Conservation (phyloP, 2,888 invertebrate species). For the Clitarchus hookeri region DNA sequence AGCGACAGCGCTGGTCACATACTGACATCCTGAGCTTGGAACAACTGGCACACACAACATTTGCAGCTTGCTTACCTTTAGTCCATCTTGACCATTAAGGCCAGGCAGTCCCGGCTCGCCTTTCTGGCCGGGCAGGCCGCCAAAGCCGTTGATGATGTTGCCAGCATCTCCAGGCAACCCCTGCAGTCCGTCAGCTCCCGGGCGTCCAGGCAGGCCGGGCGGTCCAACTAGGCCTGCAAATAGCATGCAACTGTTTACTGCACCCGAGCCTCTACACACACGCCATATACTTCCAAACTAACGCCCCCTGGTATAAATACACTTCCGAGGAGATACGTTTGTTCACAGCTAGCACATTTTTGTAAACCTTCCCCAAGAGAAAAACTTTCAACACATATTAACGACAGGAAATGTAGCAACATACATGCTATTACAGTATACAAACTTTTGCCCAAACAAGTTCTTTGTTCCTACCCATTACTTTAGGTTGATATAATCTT, state of each 20-base stretch:
- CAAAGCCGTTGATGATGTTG: slow-evolving; percentile 54
- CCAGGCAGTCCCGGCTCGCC: slow-evolving; percentile 65
- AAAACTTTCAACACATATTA: no score
- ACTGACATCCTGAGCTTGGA: no score
- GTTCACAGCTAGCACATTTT: no score
- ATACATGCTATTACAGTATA: neutral
- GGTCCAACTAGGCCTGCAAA: slow-evolving; percentile 54
- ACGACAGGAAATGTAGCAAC: no score
- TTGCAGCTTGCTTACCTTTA: slow-evolving; percentile 43
- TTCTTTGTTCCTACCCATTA: no score
- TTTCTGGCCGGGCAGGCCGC: slow-evolving; percentile 63
- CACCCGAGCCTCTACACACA: neutral
- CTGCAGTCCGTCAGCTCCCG: slow-evolving; percentile 56
- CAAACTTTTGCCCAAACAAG: neutral
- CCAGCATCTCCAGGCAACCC: slow-evolving; percentile 46
- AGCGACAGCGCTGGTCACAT: no score
- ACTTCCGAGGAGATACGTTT: no score
- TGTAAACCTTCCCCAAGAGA: no score
- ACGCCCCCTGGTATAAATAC: no score
- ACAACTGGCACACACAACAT: neutral
- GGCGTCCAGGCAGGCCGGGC: slow-evolving; percentile 60
- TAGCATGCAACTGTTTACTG: slow-evolving; percentile 43
- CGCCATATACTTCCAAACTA: neutral
- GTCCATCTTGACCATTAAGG: slow-evolving; percentile 59
- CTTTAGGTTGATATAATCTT: no score